These are phyloP conservation scores for Anoplopoma fimbria DNA, from an alignment of 2,113 vertebrate genomes.

Conservation along the genomic window DNA sequence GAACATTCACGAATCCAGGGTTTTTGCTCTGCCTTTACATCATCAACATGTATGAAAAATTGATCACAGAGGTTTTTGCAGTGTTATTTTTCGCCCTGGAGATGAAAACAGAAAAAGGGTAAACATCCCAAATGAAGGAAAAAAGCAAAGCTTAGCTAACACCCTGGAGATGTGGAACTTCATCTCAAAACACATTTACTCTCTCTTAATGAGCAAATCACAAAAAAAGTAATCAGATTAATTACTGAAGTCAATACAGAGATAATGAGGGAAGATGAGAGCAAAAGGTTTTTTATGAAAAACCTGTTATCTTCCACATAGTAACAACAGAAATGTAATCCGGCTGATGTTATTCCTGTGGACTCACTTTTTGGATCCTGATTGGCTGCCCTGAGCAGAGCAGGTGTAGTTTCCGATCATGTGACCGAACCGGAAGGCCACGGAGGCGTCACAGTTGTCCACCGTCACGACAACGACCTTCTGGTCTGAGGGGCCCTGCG, in stretches of 20 bases:
- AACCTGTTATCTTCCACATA: neutral
- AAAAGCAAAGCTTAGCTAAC: conserved; percentile 36
- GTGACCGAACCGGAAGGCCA: conserved; percentile 91
- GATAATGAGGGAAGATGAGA: conserved; percentile 1
- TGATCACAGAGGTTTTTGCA: conserved; percentile 49
- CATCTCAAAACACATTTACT: conserved; percentile 57
- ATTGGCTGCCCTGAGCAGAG: conserved; percentile 92
- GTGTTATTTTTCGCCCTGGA: conserved; percentile 34
- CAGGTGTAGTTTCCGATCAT: conserved; percentile 92
- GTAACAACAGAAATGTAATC: neutral
- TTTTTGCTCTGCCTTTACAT: conserved; percentile 29
- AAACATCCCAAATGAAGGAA: conserved; percentile 42
- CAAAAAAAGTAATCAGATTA: conserved; percentile 30
- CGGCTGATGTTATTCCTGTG: neutral
- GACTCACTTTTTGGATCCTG: conserved; percentile 94
- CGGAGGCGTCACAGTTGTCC: conserved; percentile 91
- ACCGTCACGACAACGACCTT: conserved; percentile 93
- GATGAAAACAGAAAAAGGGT: conserved; percentile 41
- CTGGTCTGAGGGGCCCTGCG: conserved; percentile 94
- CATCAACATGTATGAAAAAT: conserved; percentile 60
- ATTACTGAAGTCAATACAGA: conserved; percentile 36
- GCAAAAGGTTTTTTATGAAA: neutral
- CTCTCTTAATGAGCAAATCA: conserved; percentile 33
- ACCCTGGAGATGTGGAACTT: conserved; percentile 53
- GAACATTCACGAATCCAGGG: neutral